Conservation (phyloP, 2,888 invertebrate genomes). For the Galerucella pusilla region DNA sequence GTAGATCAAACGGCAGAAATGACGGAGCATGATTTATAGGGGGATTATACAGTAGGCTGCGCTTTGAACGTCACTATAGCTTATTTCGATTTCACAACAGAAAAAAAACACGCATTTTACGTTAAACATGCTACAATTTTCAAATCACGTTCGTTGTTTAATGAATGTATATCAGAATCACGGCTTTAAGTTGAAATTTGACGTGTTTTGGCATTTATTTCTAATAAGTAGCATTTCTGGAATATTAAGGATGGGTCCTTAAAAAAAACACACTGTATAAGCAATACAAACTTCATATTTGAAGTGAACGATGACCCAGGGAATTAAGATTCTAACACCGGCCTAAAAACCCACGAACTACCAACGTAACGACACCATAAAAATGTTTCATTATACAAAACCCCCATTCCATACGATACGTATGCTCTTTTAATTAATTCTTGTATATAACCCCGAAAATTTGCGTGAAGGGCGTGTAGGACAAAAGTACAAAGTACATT, state of each 20-base stretch:
- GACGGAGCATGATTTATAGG: conserved; percentile 56
- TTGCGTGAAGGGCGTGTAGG: conserved; percentile 49
- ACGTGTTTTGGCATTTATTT: no score
- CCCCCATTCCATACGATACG: conserved; percentile 46
- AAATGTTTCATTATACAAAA: conserved; percentile 46
- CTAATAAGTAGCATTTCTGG: no score
- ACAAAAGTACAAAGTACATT: conserved; percentile 41
- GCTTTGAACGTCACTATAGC: conserved; percentile 46
- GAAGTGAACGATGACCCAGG: conserved; percentile 19
- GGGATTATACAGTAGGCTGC: conserved; percentile 55
- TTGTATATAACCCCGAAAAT: conserved; percentile 49
- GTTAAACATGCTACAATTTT: conserved; percentile 49
- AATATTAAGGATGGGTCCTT: no score
- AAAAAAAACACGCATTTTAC: conserved; percentile 45
- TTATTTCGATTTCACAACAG: conserved; percentile 51
- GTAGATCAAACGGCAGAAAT: conserved; percentile 54
- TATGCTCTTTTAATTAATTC: conserved; percentile 48
- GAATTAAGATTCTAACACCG: conserved; percentile 28
- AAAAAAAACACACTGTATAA: not conserved
- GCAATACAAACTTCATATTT: conserved; percentile 18
- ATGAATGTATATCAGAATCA: no score
- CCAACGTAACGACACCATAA: conserved; percentile 24
- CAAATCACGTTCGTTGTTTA: conserved; percentile 19
- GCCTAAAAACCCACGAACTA: conserved; percentile 22
- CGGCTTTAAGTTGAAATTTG: no score